Conservation (phyloP, 2,888 invertebrate species). For the Drepanosiphum platanoidis region DNA sequence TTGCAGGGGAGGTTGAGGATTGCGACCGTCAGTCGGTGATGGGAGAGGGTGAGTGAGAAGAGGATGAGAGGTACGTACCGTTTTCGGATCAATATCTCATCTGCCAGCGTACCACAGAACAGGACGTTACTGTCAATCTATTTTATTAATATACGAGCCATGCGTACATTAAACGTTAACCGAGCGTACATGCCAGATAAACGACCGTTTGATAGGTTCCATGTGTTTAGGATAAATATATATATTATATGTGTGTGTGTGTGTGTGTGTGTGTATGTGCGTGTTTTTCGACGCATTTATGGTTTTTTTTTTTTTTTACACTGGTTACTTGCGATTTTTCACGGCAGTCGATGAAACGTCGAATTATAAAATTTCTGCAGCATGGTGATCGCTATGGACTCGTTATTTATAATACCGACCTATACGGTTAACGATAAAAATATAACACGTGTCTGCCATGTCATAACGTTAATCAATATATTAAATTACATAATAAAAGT, state of each 20-base stretch:
- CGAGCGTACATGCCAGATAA: constrained; percentile 24
- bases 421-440: neutral
- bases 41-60: neutral
- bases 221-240: neutral
- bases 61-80: constrained; percentile 15
- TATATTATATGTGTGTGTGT: neutral
- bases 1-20: constrained; percentile 14
- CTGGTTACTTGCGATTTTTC: neutral
- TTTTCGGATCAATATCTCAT: constrained; percentile 61
- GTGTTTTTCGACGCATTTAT: neutral
- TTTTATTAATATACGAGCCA: constrained; percentile 50
- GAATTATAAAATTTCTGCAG: neutral
- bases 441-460: neutral
- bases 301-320: neutral
- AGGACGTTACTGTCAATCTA: constrained; percentile 55
- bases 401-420: neutral
- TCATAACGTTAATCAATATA: constrained; percentile 5
- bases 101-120: constrained; percentile 41
- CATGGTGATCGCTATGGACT: neutral
- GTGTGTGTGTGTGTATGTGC: neutral
- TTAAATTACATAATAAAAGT: neutral
- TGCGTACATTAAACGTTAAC: constrained; percentile 44
- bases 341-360: neutral
- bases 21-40: neutral
- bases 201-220: constrained; percentile 42